Evolutionary conservation across 2,888 invertebrate genomes (phyloP).

Genomic region (Acleris laterana): DNA sequence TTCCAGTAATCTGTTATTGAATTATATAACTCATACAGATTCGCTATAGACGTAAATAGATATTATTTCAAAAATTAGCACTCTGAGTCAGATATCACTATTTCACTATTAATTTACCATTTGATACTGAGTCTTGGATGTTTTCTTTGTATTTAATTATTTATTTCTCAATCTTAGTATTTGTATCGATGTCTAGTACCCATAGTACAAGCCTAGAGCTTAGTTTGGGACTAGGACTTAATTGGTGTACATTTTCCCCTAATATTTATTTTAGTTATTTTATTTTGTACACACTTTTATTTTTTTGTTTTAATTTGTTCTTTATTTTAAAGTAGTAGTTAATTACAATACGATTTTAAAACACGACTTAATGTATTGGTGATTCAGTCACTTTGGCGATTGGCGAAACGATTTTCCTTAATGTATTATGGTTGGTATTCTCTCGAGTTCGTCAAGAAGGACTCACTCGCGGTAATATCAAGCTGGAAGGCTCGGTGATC

Average conservation of each 20-base stretch:
- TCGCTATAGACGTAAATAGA: constrained; percentile 51
- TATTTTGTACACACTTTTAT: constrained; percentile 30
- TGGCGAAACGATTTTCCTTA: constrained; percentile 28
- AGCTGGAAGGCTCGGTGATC: not conserved
- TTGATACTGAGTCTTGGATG: too few relatives aligned
- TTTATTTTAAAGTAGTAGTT: constrained; percentile 19
- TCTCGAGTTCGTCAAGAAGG: too few relatives aligned
- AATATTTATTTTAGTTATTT: constrained; percentile 13
- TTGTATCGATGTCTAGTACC: too few relatives aligned
- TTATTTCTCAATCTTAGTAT: too few relatives aligned
- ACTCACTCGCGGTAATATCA: too few relatives aligned
- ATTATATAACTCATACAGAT: constrained; percentile 48
- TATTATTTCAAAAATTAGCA: constrained; percentile 49
- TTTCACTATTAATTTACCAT: constrained; percentile 16
- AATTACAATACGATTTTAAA: constrained; percentile 32
- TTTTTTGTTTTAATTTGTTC: constrained; percentile 20
- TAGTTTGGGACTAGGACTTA: too few relatives aligned
- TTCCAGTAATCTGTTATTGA: not conserved
- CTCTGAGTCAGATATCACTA: constrained; percentile 18
- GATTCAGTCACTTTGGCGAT: constrained; percentile 46
- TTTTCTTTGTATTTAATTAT: too few relatives aligned
- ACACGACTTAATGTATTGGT: constrained; percentile 40
- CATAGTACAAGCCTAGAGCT: too few relatives aligned
- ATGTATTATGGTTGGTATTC: too few relatives aligned
- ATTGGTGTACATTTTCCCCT: too few relatives aligned